phyloP scores from a whole-genome alignment of 2,797 vertebrate species.

The Fundulus diaphanus region DNA sequence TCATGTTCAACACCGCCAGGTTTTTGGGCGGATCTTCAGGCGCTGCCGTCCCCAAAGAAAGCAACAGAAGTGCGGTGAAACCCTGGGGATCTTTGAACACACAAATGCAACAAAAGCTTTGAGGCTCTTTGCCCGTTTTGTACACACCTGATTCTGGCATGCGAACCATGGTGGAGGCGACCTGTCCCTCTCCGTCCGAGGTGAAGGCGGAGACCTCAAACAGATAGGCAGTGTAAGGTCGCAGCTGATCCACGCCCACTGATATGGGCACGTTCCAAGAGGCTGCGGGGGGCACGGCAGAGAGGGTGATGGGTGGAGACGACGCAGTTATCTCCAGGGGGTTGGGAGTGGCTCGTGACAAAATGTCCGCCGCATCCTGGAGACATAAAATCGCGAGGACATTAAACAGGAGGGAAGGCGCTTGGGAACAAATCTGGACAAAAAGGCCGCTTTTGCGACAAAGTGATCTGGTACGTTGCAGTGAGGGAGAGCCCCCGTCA shows the following conservation, averaged over 20 bases:
- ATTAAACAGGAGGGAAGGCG: slow-evolving; percentile 9
- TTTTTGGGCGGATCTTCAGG: slow-evolving; percentile 93
- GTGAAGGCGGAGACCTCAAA: slow-evolving; percentile 97
- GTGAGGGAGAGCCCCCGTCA: slow-evolving; percentile 90
- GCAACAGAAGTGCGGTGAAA: neutral
- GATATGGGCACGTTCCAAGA: slow-evolving; percentile 93
- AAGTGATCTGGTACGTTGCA: slow-evolving; percentile 87
- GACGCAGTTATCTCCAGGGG: slow-evolving; percentile 84
- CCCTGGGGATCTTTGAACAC: neutral
- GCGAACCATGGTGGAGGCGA: slow-evolving; percentile 92
- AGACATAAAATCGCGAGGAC: slow-evolving; percentile 12
- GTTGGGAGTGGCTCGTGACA: slow-evolving; percentile 90
- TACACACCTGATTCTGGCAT: slow-evolving; percentile 93
- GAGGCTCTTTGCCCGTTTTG: neutral
- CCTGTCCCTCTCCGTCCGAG: slow-evolving; percentile 91
- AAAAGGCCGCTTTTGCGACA: neutral
- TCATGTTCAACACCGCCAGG: slow-evolving; percentile 82
- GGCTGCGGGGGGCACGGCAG: slow-evolving; percentile 81
- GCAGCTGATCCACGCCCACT: slow-evolving; percentile 88
- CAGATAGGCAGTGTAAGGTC: slow-evolving; percentile 92
- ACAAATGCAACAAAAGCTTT: neutral
- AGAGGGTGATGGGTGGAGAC: slow-evolving; percentile 71
- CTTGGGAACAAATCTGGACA: slow-evolving; percentile 4
- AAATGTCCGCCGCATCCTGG: slow-evolving; percentile 93
- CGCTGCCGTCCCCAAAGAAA: slow-evolving; percentile 75